Evolutionary conservation across 35 echinoderm and acorn worm species (phyloP), one percentile per base, ranked within the genome.

Genomic region (Stichopus chloronotus): DNA sequence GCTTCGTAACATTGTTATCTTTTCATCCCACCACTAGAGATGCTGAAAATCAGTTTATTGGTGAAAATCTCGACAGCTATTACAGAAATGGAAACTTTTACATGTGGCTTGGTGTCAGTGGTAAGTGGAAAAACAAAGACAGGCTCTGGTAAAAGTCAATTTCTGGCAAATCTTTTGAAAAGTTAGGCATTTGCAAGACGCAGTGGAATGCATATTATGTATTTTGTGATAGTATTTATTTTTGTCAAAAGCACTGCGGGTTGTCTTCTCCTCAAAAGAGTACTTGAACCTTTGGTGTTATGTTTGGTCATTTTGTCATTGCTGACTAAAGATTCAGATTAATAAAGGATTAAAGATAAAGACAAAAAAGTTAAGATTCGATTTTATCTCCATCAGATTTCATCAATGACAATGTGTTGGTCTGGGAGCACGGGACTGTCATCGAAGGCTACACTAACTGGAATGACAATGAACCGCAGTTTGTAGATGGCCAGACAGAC

Each of bases 21-120:
- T 89, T 68, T 60, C n/a, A 81, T 78, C 63, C 19, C 5, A 81
- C 9, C 79, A 59, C 23, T 53, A 94, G 93, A 4, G 85, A 94
- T 89, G 85, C 85, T 59, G 93, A 94, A 85, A 94, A 90, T 76
- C 68, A 88, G 69, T 94, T 80, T 90, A 65, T 94, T 79, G 24
- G 53, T 19, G 58, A 55, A 52, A 86, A 94, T 17, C 55, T 94
- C 13, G 8, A 30, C 11, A 59, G 57, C 17, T 76, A 81, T 25
- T 77, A 88, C 13, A 59, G 21, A 14, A 74, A 55, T 89, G 85
- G 85, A 1, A 19, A 57, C 55, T 77, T 53, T 25, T 69, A 82
- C 74, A 76, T 94, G 19, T 94, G 93, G 93, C 52, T 94, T 63
- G 93, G 93, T 21, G 13, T 94, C 4, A 88, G 83, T 76, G 93